Evolutionary conservation across 2,888 invertebrate genomes (phyloP).

Genomic region (Ditylenchus weischeri): DNA sequence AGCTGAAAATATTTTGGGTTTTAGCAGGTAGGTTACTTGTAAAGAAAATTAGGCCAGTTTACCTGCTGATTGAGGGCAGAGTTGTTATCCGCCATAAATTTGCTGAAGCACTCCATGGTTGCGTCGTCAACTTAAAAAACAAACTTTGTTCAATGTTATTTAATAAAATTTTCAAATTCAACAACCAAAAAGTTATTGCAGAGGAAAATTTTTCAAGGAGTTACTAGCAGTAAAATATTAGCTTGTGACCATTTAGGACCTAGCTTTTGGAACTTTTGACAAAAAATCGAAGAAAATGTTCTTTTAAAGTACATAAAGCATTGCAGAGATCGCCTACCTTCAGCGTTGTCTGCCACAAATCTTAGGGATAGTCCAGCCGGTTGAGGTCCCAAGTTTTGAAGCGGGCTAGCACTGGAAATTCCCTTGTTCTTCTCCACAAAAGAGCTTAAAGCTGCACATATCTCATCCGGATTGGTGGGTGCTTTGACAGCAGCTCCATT

Average conservation of each 20-base stretch:
- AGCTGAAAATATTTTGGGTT: too few species aligned
- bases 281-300: too few species aligned
- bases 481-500: slow-evolving; percentile 9
- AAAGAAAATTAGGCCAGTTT: too few species aligned
- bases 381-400: slow-evolving; percentile 4
- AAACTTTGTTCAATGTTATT: not conserved
- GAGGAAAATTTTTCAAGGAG: too few species aligned
- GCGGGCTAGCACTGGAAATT: slow-evolving; percentile 21
- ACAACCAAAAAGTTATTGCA: too few species aligned
- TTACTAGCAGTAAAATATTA: too few species aligned
- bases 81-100: slow-evolving; percentile 12
- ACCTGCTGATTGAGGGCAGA: too few species aligned
- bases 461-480: slow-evolving; percentile 31
- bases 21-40: too few species aligned
- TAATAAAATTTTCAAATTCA: too few species aligned
- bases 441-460: slow-evolving; percentile 39
- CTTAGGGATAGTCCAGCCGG: not conserved
- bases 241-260: too few species aligned
- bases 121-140: slow-evolving; percentile 2
- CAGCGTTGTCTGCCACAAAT: not conserved
- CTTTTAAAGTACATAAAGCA: too few species aligned
- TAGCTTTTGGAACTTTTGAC: too few species aligned
- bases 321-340: not conserved
- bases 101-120: slow-evolving; percentile 12
- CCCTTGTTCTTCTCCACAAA: slow-evolving; percentile 36